phyloP scores from a whole-genome alignment of 2,797 vertebrate species.

The Podarcis siculus region DNA sequence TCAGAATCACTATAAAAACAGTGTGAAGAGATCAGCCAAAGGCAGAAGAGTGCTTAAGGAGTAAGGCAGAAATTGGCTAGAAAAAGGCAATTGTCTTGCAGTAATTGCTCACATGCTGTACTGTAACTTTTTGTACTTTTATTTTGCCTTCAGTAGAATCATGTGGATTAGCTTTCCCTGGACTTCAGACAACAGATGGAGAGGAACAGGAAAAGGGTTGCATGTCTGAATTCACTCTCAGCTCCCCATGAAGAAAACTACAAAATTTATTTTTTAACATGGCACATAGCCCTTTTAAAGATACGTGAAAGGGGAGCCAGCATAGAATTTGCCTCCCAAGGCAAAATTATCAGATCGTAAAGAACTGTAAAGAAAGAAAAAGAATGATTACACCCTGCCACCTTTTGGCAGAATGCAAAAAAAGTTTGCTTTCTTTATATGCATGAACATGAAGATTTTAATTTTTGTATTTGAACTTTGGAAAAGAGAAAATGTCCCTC shows the following conservation, averaged over 20 bases:
- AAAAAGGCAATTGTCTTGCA: neutral
- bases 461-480: neutral
- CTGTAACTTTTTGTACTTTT: neutral
- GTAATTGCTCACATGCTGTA: neutral
- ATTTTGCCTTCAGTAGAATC: neutral
- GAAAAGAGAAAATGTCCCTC: neutral
- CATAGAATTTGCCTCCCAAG: neutral
- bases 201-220: too few species aligned
- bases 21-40: neutral
- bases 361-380: neutral
- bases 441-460: too few species aligned
- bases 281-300: too few species aligned
- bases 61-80: neutral
- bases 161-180: neutral
- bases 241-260: too few species aligned
- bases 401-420: constrained; percentile 13
- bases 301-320: too few species aligned
- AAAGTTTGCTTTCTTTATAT: neutral
- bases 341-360: neutral
- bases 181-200: too few species aligned
- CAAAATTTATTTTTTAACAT: too few species aligned
- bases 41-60: neutral
- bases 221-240: neutral
- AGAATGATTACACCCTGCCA: constrained; percentile 5
- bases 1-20: neutral